Conservation (phyloP, 2,888 invertebrate species). For the Galeopsomyia nigrocyanea region DNA sequence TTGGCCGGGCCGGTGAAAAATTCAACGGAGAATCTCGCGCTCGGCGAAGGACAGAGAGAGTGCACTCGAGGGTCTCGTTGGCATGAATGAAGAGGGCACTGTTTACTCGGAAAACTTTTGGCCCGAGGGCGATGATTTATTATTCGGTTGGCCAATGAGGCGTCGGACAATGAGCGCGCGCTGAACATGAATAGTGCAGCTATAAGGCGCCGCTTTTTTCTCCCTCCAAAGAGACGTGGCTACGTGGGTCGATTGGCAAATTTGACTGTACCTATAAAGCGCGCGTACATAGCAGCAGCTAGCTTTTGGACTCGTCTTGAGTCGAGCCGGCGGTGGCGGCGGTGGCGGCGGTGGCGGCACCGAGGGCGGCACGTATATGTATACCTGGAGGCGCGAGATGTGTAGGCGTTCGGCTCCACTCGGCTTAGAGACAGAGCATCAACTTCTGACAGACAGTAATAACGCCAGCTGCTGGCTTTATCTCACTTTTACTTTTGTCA, state of each 20-base stretch:
- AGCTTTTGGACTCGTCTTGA: not conserved
- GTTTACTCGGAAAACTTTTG: slow-evolving; percentile 20
- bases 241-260: too few relatives aligned
- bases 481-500: slow-evolving; percentile 13
- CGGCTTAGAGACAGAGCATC: not conserved
- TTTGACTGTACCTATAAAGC: too few relatives aligned
- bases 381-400: too few relatives aligned
- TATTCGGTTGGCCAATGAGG: not conserved
- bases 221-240: too few relatives aligned
- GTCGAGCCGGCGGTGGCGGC: too few relatives aligned
- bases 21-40: slow-evolving; percentile 14
- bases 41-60: slow-evolving; percentile 4
- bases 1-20: not conserved
- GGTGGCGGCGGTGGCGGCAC: too few relatives aligned
- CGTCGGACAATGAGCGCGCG: too few relatives aligned
- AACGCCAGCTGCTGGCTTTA: slow-evolving; percentile 4
- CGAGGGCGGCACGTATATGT: not conserved
- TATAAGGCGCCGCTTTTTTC: too few relatives aligned
- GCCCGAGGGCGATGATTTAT: slow-evolving; percentile 25
- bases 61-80: slow-evolving; percentile 33
- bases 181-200: too few relatives aligned
- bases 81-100: slow-evolving; percentile 32
- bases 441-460: slow-evolving; percentile 1
- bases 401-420: too few relatives aligned
- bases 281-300: too few relatives aligned